Base-by-base conservation (phyloP, 2,113 vertebrate genomes). In the Lota lota region DNA sequence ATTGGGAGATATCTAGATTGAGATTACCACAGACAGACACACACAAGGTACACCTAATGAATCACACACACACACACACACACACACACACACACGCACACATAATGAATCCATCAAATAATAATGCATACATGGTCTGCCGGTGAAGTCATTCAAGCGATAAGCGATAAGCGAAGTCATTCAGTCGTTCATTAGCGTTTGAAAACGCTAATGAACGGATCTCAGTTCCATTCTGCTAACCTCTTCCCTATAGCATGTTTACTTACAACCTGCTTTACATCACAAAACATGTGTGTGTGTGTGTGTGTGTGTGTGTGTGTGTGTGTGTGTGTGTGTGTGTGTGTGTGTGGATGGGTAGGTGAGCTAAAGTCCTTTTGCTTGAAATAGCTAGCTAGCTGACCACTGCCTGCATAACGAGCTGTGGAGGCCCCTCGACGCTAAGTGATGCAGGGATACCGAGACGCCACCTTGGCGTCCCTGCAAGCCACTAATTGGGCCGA, bases 261-360 rank as follows among this genome's bases (percentile, higher is more conserved):
- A 80, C 79, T 79, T 68, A 79, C 69, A 61, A 47, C 22, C 67
- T 76, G 40, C 56, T 83, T 78, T 79, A 56, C 74, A 85, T 74
- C 63, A 76, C 73, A 83, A 70, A 79, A 77, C 77, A 10, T 50
- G 12, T 16, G n/a, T 22, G 11, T 51, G 36, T 20, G 36, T 66
- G 47, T 24, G 20, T 54, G 47, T 22, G 50, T 56, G 21, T 28
- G 14, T 24, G 51, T 28, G 64, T 20, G 18, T 17, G 56, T 40
- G 28, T 40, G 24, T 47, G 53, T 54, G 53, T 54, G 3, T 56
- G 53, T 56, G 53, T 18, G 17, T n/a, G 53, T 18, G 53, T 56
- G 53, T 56, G 53, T 56, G 16, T 47, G 40, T 47, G 40, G 40
- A 10, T 47, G 40, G 40, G 40, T 11, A 47, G 40, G 40, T 47